phyloP scores from a whole-genome alignment of 1,140 invertebrate genomes.

The Oedothorax gibbosus region DNA sequence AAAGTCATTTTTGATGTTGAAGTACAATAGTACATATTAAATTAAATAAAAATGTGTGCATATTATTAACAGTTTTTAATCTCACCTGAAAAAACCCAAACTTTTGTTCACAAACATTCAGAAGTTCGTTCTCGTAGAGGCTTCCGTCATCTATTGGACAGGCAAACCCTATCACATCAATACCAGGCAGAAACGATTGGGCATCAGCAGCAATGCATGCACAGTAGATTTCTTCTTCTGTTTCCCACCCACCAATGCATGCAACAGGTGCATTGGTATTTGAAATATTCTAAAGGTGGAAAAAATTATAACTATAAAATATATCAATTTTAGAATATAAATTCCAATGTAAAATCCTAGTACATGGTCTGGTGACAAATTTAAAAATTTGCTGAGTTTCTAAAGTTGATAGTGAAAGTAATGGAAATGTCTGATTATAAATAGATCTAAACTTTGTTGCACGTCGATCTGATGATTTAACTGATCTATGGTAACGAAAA shows the following conservation, averaged over 20 bases:
- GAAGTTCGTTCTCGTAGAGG: background rate
- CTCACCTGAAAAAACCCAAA: background rate
- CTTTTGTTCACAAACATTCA: constrained; percentile 25
- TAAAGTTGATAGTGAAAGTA: background rate
- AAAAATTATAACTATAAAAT: background rate
- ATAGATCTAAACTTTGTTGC: too few relatives aligned
- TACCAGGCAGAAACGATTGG: constrained; percentile 16
- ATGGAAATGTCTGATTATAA: too few relatives aligned
- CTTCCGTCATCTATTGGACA: background rate
- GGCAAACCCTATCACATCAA: constrained; percentile 25
- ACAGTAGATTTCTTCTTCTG: constrained; percentile 14
- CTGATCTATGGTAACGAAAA: too few relatives aligned
- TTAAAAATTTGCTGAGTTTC: background rate
- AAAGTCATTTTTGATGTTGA: too few relatives aligned
- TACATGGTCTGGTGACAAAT: background rate
- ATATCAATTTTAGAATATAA: background rate
- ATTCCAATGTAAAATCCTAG: background rate
- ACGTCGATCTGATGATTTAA: too few relatives aligned
- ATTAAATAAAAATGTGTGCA: too few relatives aligned
- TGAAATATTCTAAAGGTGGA: background rate
- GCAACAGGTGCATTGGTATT: background rate
- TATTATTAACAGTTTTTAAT: too few relatives aligned
- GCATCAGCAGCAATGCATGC: background rate
- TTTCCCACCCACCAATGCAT: constrained; percentile 36
- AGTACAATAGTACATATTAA: too few relatives aligned